Conservation (phyloP, 2,797 vertebrate genomes). For the Pitangus sulphuratus region DNA sequence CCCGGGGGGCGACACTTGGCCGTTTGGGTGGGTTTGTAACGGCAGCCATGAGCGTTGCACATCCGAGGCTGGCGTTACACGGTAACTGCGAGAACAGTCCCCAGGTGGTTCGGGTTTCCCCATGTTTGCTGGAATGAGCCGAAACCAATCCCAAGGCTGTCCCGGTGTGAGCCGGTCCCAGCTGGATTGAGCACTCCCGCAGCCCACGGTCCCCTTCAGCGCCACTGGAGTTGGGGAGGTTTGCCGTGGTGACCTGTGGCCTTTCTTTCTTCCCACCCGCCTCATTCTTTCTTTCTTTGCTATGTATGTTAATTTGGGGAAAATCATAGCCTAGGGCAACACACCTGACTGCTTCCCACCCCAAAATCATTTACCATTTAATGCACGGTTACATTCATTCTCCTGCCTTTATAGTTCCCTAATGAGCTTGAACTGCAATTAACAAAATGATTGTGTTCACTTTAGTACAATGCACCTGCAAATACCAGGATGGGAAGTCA, state of each 20-base stretch:
- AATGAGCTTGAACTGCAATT: slow-evolving; percentile 75
- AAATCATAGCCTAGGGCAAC: slow-evolving; percentile 67
- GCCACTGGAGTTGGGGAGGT: background rate
- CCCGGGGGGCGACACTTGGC: background rate
- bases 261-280: slow-evolving; percentile 62
- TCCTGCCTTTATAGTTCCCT: slow-evolving; percentile 72
- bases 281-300: slow-evolving; percentile 59
- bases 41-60: rapidly evolving
- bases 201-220: background rate
- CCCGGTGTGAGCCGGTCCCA: background rate
- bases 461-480: slow-evolving; percentile 70
- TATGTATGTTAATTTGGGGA: slow-evolving; percentile 68
- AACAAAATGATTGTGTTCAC: slow-evolving; percentile 70
- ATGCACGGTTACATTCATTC: slow-evolving; percentile 70
- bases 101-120: background rate
- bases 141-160: background rate
- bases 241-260: slow-evolving; percentile 60
- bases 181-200: background rate
- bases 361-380: slow-evolving; percentile 73
- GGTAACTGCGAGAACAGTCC: background rate
- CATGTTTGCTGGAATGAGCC: background rate
- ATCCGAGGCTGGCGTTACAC: background rate
- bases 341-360: slow-evolving; percentile 68
- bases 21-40: background rate
- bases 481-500: slow-evolving; percentile 59